Base-by-base conservation (phyloP, 1,140 invertebrate species). In the Hesperophylax magnus region DNA sequence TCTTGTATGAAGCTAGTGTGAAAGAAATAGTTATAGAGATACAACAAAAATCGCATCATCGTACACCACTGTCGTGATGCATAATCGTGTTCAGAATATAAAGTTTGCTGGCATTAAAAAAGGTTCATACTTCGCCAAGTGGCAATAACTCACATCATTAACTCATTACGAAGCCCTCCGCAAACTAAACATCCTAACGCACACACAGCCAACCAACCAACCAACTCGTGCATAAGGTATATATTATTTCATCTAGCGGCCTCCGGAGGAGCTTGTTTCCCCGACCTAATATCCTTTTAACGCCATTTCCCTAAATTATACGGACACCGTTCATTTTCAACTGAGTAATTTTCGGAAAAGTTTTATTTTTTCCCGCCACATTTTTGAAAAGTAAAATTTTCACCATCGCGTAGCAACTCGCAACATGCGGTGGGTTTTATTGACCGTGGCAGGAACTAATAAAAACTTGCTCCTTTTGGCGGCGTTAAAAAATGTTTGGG, bases 391-490 rank as follows among this genome's bases (percentile, higher is more conserved):
- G 61, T 17, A 15, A 24, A 11, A 65, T n/a, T 24, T n/a, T 24
- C 58, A 22, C 20, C 24, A 9, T 18, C 14, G 22, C 20, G 11
- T 20, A 1, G 8, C 27, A 27, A 27, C 27, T 22, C 65, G 69
- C 69, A 27, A 72, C 52, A 54, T 27, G 69, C 69, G 69, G 31
- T 18, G 18, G 20, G n/a, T 72, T 72, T 52, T 52, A 72, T 72
- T 54, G 69, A 72, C 39, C 69, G 18, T 20, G 47, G 17, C 34
- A 18, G 39, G 39, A 17, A 72, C 69, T 54, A 53, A 72, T 72
- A 72, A 72, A 67, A 72, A 72, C 69, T 67, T n/a, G 11, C 22
- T 67, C 27, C 22, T 31, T 27, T 14, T 14, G n/a, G 18, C 58
- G 18, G 18, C 24, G 39, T 47, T 47, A 47, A 61, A 61, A 61